A percentile compares a stretch with the other conserved stretches of the same genome.
Evolutionary conservation across 1,140 invertebrate genomes (phyloP).

Genomic region (Lordiphosa stackelbergi): DNA sequence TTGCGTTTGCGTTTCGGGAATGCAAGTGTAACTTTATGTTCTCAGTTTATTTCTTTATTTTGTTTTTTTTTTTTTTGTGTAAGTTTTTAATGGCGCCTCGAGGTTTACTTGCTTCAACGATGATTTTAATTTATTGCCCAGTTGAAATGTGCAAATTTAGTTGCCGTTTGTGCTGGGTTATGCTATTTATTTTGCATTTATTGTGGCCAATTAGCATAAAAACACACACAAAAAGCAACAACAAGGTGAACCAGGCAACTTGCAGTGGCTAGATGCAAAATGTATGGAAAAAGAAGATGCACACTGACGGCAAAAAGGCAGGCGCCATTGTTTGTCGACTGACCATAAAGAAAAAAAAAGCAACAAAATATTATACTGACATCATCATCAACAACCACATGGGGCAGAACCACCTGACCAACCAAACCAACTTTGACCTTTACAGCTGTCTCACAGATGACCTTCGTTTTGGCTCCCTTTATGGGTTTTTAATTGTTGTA

Average conservation of each 20-base stretch:
- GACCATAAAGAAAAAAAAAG: slow-evolving; percentile 29
- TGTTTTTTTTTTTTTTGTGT: slow-evolving; percentile 8
- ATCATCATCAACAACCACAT: slow-evolving; percentile 28
- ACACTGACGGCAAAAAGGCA: slow-evolving; percentile 1
- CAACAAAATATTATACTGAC: slow-evolving; percentile 40
- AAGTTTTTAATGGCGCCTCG: slow-evolving; percentile 26
- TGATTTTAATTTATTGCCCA: slow-evolving; percentile 60
- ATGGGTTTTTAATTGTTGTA: slow-evolving; percentile 47
- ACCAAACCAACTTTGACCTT: slow-evolving; percentile 60
- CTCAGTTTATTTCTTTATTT: slow-evolving; percentile 12
- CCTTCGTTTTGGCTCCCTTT: slow-evolving; percentile 32
- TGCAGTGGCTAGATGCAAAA: slow-evolving; percentile 44
- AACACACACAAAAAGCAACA: slow-evolving; percentile 24
- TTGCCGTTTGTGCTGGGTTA: slow-evolving; percentile 48
- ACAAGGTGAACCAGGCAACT: slow-evolving; percentile 57
- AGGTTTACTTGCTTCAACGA: slow-evolving; percentile 32
- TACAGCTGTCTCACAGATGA: slow-evolving; percentile 27
- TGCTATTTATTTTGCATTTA: slow-evolving; percentile 52
- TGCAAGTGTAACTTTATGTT: slow-evolving; percentile 13
- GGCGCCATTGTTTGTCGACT: slow-evolving; percentile 54
- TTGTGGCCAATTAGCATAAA: slow-evolving; percentile 62
- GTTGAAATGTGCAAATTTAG: slow-evolving; percentile 55
- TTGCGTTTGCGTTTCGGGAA: slow-evolving; percentile 11
- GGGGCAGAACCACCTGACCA: slow-evolving; percentile 7
- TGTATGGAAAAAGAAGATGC: slow-evolving; percentile 62